A percentile compares a stretch with the other conserved stretches of the same genome.
Evolutionary conservation across 2,797 vertebrate genomes (phyloP).

Genomic region (Molothrus ater): DNA sequence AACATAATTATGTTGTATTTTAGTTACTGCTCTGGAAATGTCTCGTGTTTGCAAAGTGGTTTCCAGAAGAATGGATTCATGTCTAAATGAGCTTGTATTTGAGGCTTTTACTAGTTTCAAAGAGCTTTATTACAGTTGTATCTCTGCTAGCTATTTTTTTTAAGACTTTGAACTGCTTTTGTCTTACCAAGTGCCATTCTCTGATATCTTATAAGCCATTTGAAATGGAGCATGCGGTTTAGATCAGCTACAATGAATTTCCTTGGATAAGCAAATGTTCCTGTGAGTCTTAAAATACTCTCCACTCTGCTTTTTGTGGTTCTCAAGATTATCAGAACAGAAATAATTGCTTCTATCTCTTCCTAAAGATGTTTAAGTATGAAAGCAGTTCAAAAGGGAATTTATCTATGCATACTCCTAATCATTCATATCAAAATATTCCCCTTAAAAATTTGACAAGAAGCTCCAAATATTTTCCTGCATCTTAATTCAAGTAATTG

Average conservation of each 20-base stretch:
- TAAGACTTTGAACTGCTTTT: conserved; percentile 36
- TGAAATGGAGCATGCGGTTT: conserved; percentile 27
- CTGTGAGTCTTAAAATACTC: conserved; percentile 15
- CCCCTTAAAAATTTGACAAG: background rate
- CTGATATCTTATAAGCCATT: conserved; percentile 33
- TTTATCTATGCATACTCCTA: background rate
- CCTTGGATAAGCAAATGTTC: background rate
- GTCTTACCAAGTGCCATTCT: conserved; percentile 16
- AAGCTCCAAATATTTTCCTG: background rate
- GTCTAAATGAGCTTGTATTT: conserved; percentile 9
- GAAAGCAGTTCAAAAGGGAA: conserved; percentile 1
- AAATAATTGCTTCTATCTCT: conserved; percentile 8
- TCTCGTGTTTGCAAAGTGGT: background rate
- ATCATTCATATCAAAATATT: background rate
- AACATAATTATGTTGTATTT: conserved; percentile 10
- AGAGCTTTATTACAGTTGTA: conserved; percentile 11
- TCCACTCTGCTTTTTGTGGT: background rate
- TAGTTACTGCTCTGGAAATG: background rate
- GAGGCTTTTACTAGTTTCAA: conserved; percentile 12
- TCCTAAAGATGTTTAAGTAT: conserved; percentile 8
- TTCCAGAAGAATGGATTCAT: conserved; percentile 37
- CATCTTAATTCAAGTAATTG: background rate
- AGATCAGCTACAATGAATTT: conserved; percentile 46
- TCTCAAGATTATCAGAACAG: conserved; percentile 23
- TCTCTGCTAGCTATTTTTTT: conserved; percentile 9